These are phyloP conservation scores for Eubasilissa regina DNA, from an alignment of 1,140 invertebrate genomes.

Conservation along the genomic window DNA sequence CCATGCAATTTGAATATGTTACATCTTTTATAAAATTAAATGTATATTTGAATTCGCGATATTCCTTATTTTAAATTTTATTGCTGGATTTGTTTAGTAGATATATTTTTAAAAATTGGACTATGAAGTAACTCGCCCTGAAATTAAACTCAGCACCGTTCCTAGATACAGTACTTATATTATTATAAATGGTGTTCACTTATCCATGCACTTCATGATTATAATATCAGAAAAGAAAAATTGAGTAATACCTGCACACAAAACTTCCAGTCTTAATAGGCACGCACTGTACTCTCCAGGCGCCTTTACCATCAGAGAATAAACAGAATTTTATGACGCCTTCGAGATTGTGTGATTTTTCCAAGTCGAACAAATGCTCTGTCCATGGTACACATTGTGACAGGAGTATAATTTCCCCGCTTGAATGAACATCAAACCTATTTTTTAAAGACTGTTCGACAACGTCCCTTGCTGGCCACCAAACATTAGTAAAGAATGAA, in stretches of 20 bases:
- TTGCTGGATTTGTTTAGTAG: too few species aligned
- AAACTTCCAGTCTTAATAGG: constrained; percentile 84
- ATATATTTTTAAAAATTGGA: too few species aligned
- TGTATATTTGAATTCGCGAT: too few species aligned
- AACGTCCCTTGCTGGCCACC: constrained; percentile 87
- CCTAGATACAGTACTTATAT: too few species aligned
- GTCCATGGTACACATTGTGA: constrained; percentile 87
- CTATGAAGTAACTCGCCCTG: too few species aligned
- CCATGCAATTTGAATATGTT: too few species aligned
- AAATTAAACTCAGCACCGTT: too few species aligned
- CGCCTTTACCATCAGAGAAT: constrained; percentile 76
- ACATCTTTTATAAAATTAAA: too few species aligned
- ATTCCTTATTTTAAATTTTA: too few species aligned
- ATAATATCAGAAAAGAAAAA: too few species aligned
- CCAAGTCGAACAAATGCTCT: constrained; percentile 88
- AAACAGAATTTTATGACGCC: constrained; percentile 84
- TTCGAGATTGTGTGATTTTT: constrained; percentile 81
- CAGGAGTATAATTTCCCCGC: constrained; percentile 87
- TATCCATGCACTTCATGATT: too few species aligned
- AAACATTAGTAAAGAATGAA: constrained; percentile 79
- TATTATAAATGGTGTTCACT: too few species aligned
- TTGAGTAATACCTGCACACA: constrained; percentile 77
- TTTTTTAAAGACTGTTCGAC: constrained; percentile 82
- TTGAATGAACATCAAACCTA: constrained; percentile 76
- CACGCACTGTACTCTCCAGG: constrained; percentile 88